A percentile compares a stretch with the other conserved stretches of the same genome.
Evolutionary conservation across 2,797 vertebrate species (phyloP).

Genomic region (Mormyrus proboscirostris): DNA sequence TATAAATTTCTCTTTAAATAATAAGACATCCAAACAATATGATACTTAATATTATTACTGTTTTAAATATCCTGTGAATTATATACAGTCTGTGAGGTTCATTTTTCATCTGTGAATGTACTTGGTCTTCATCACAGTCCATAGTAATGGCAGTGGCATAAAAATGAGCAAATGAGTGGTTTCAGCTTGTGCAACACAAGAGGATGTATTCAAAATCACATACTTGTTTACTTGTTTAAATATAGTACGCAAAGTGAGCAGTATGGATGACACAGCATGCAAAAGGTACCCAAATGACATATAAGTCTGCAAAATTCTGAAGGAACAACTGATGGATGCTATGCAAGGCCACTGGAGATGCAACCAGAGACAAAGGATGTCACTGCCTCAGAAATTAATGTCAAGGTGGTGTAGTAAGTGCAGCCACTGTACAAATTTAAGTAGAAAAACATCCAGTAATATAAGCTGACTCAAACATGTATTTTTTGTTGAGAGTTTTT

Average conservation of each 20-base stretch:
- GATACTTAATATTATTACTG: conserved; percentile 56
- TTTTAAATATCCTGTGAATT: conserved; percentile 61
- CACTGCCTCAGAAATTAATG: background rate
- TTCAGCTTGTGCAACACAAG: conserved; percentile 3
- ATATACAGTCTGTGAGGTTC: conserved; percentile 13
- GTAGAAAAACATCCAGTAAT: background rate
- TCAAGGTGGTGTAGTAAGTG: background rate
- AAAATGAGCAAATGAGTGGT: background rate
- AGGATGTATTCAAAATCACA: background rate
- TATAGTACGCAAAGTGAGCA: background rate
- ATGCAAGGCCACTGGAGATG: background rate
- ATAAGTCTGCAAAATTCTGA: background rate
- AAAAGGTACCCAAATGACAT: background rate
- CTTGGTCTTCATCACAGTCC: background rate
- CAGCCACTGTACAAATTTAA: background rate
- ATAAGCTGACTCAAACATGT: background rate
- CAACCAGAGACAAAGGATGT: background rate
- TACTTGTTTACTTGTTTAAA: background rate
- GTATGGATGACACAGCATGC: background rate
- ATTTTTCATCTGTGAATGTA: background rate
- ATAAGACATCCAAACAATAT: conserved; percentile 67
- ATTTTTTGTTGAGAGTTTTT: background rate
- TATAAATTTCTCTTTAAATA: conserved; percentile 67
- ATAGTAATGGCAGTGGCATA: background rate
- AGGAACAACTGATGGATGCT: background rate